Conservation (phyloP, 2,888 invertebrate genomes). For the Lydus trimaculatus region DNA sequence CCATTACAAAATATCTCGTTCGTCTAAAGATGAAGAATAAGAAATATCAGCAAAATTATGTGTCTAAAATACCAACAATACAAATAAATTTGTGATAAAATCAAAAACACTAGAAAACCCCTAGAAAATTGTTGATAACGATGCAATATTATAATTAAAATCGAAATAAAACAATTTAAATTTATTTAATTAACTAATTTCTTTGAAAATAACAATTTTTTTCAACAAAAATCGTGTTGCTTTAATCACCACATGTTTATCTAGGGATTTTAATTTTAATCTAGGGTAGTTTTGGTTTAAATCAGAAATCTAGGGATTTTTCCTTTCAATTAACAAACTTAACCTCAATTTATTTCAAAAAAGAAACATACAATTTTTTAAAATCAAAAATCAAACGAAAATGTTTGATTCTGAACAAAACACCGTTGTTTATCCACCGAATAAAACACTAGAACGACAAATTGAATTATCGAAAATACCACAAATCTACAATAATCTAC, state of each 20-base stretch:
- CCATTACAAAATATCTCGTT: constrained; percentile 40
- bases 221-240: not conserved
- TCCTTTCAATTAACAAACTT: not conserved
- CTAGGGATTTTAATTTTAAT: not conserved
- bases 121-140: not conserved
- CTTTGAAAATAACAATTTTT: not conserved
- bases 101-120: not conserved
- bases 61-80: constrained; percentile 32
- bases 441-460: constrained; percentile 49
- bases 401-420: constrained; percentile 26
- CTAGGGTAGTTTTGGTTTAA: constrained; percentile 16
- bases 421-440: constrained; percentile 52
- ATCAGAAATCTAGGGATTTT: not conserved
- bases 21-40: constrained; percentile 35
- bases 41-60: constrained; percentile 40
- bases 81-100: constrained; percentile 4
- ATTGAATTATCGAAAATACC: constrained; percentile 47
- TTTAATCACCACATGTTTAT: not conserved
- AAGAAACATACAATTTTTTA: not conserved
- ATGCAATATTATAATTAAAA: not conserved
- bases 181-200: not conserved
- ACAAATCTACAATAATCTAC: constrained; percentile 48
- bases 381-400: not conserved
- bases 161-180: not conserved
- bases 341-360: constrained; percentile 20